Percentiles rank a stretch among this genome's conserved stretches.
Evolutionary conservation across 2,113 vertebrate species (phyloP).

Genomic region (Dicaeum eximium): DNA sequence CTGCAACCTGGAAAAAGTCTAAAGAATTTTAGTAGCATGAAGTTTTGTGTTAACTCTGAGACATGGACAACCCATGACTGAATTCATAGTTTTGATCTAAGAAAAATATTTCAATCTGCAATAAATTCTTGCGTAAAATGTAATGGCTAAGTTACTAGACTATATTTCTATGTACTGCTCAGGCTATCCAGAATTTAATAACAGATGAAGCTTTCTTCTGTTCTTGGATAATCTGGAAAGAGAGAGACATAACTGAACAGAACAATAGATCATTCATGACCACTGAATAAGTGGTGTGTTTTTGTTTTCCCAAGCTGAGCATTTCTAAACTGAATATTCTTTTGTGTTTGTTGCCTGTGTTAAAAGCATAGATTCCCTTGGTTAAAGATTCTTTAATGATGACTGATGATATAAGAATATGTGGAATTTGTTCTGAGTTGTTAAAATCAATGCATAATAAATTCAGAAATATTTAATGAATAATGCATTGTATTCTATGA

Average conservation of each 20-base stretch:
- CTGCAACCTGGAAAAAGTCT: neutral
- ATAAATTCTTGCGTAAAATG: neutral
- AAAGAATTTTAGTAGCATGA: neutral
- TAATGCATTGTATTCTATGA: neutral
- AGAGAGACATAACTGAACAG: neutral
- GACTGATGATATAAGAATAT: neutral
- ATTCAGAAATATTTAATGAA: neutral
- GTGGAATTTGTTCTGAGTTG: neutral
- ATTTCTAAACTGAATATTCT: neutral
- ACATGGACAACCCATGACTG: neutral
- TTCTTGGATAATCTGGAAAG: neutral
- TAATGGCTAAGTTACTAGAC: neutral
- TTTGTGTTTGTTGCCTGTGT: neutral
- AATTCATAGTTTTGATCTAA: neutral
- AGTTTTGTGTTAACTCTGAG: neutral
- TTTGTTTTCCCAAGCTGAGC: neutral
- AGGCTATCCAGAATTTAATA: neutral
- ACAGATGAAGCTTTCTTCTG: neutral
- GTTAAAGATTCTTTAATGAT: neutral
- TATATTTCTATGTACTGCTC: neutral
- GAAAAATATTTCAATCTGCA: neutral
- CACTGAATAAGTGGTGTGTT: neutral
- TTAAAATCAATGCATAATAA: neutral
- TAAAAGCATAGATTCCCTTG: neutral
- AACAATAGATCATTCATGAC: neutral